Base-by-base conservation (phyloP, 2,797 vertebrate genomes). In the Ficedula albicollis region DNA sequence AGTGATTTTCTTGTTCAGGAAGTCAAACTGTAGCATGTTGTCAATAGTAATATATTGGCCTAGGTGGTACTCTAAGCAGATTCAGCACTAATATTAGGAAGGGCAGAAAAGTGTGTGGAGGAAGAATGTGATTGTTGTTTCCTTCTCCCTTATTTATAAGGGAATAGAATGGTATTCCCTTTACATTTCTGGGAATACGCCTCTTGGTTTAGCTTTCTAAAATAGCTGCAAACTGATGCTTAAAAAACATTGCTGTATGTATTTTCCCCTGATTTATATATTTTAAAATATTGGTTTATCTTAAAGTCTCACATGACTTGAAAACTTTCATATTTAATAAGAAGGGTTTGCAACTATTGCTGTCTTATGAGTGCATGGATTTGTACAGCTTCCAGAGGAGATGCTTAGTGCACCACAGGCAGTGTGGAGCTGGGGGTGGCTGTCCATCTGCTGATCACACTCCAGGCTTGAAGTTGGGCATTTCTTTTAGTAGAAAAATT, bases 1-100 rank as follows among this genome's bases (percentile, higher is more conserved):
- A 87, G 87, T 94, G 94, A 91, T 97, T 97, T 97, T 93, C 84
- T 79, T 80, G 63, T 96, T 84, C 83, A 72, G 74, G 82, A 88
- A 95, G 60, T 58, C 67, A 90, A 69, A 95, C 36, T 18, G 80
- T 59, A 92, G 67, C 79, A 83, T 75, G 54, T 68, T 78, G 80
- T 82, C 84, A 85, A 64, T 93, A 83, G 25, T 52, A 87, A 80
- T 80, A 70, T 18, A 73, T 44, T 21, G 36, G 13, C n/a, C 63
- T 76, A 43, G 0, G 0, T 75, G 49, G 43, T 41, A 32, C 26
- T 58, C 43, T 13, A 29, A 81, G 51, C 51, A 75, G 43, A 90
- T 84, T 85, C 62, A 82, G 73, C 44, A 68, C 34, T 74, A 62
- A n/a, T 46, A 68, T 38, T 22, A 72, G 23, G 21, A 54, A 87